These are phyloP conservation scores for Tricholauxania praeusta DNA, from an alignment of 2,888 invertebrate species.

Conservation along the genomic window DNA sequence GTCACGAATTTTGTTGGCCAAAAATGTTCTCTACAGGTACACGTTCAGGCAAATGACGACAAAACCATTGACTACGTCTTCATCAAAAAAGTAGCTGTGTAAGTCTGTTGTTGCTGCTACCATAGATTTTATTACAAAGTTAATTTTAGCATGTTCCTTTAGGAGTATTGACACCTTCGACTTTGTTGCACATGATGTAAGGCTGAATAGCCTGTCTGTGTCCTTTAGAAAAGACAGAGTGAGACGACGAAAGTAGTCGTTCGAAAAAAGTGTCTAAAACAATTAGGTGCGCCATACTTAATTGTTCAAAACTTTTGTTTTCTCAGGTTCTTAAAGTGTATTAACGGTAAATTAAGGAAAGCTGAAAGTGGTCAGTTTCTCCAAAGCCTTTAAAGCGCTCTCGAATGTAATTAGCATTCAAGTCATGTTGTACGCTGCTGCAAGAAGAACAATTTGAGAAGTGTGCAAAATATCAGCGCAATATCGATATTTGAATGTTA, in stretches of 20 bases:
- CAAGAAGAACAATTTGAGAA: not conserved
- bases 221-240: not conserved
- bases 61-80: too few relatives aligned
- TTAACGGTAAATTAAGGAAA: constrained; percentile 13
- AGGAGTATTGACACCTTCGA: constrained; percentile 23
- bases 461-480: too few relatives aligned
- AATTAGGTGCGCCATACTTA: constrained; percentile 12
- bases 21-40: too few relatives aligned
- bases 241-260: too few relatives aligned
- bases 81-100: too few relatives aligned
- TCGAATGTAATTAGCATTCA: not conserved
- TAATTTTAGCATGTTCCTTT: constrained; percentile 22
- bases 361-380: constrained; percentile 9
- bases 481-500: too few relatives aligned
- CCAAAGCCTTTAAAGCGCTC: not conserved
- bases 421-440: not conserved
- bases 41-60: too few relatives aligned
- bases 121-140: constrained; percentile 32
- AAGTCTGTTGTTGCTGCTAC: not conserved
- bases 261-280: not conserved
- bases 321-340: not conserved
- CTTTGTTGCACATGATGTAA: not conserved
- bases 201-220: not conserved
- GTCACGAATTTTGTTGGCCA: too few relatives aligned
- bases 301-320: not conserved